These are phyloP conservation scores for Hirudinaria manillensis DNA, from an alignment of 2,888 invertebrate species.

Conservation along the genomic window DNA sequence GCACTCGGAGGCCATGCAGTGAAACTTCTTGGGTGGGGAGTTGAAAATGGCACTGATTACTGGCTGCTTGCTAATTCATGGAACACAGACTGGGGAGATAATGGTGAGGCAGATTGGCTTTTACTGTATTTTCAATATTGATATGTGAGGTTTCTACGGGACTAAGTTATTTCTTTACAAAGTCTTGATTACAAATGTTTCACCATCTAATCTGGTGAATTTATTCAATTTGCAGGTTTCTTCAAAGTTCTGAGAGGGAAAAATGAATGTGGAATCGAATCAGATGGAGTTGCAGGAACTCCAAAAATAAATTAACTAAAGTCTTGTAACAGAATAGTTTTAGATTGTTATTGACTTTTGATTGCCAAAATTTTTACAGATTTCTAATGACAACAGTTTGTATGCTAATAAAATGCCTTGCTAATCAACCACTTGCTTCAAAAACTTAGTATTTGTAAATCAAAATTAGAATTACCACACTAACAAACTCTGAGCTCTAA, in stretches of 20 bases:
- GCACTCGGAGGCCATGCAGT: slow-evolving; percentile 78
- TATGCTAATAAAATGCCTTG: too few species aligned
- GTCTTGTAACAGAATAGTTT: too few species aligned
- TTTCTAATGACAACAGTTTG: too few species aligned
- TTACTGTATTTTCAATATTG: too few species aligned
- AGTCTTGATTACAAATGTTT: background rate
- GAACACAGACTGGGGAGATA: slow-evolving; percentile 87
- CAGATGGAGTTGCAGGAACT: slow-evolving; percentile 50
- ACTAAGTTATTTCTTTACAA: background rate
- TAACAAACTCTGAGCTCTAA: too few species aligned
- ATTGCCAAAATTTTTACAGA: too few species aligned
- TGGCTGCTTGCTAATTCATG: slow-evolving; percentile 89
- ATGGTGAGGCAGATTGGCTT: slow-evolving; percentile 45
- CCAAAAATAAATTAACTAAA: slow-evolving; percentile 35
- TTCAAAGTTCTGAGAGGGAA: slow-evolving; percentile 79
- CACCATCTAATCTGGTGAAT: background rate
- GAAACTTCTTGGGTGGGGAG: slow-evolving; percentile 83
- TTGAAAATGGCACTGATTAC: slow-evolving; percentile 69
- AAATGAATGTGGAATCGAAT: slow-evolving; percentile 60
- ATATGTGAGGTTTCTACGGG: background rate
- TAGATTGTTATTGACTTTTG: too few species aligned
- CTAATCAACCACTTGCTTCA: too few species aligned
- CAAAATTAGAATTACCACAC: too few species aligned
- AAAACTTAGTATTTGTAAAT: too few species aligned
- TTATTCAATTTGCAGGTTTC: slow-evolving; percentile 60